Evolutionary conservation across 2,888 invertebrate species (phyloP), one percentile per base, ranked within the genome.

Genomic region (Melanostoma mellinum): DNA sequence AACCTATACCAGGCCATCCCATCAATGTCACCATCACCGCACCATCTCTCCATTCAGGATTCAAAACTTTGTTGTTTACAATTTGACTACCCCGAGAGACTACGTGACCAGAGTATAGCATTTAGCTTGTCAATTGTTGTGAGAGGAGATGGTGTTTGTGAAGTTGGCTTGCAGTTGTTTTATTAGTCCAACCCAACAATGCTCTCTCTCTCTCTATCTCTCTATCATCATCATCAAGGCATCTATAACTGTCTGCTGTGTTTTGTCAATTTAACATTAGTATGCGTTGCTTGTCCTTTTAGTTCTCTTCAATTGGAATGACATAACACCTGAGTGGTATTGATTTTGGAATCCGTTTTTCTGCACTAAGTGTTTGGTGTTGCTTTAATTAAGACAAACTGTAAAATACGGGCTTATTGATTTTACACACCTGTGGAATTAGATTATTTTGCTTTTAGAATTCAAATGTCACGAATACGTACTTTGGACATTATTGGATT

Each of bases 1-100:
- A 60, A 10, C 10, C 4, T 8, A 5, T 33, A 3, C 46, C 6
- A 3, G 9, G 38, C 32, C 42, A 48, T 69, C 6, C 36, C 9
- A 6, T 4, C 4, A 6, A 44, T 42, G 4, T 5, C n/a, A 10
- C 36, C 4, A 46, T 6, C 8, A 40, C 6, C 10, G 55, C 44
- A 46, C n/a, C 36, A 32, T 35, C 44, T 33, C 53, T 5, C 30
- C 74, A 30, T n/a, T n/a, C 55, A 48, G 10, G 48, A 53, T 53
- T 52, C 42, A 53, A 74, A 79, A 79, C 48, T 79, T 79, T 79
- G 40, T 35, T 79, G 80, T 65, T 80, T 65, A 80, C 74, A 75
- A 74, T 80, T 80, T 80, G 80, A 80, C 69, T 80, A 74, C 63
- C 69, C 63, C 69, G 69, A 74, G 74, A 44, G 58, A 42, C 44